A percentile compares a stretch with the other conserved stretches of the same genome.
Conservation (phyloP, 2,113 vertebrate genomes). For the Rhadina sibilatrix region DNA sequence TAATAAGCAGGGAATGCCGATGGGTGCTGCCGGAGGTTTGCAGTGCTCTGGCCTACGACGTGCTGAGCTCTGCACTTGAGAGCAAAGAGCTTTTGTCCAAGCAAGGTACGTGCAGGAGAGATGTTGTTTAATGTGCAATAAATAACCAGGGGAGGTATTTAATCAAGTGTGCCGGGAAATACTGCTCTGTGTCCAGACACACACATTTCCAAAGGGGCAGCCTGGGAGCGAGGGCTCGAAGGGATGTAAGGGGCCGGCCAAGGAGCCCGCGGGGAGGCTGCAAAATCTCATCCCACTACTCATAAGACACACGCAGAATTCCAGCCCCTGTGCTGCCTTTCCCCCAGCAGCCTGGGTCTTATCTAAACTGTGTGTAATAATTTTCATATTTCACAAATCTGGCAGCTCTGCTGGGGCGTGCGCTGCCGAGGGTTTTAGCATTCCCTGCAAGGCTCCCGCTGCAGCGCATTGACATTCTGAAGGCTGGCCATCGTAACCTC, state of each 20-base stretch:
- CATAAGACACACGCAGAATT: background rate
- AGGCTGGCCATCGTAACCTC: constrained; percentile 40
- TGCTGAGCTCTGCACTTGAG: constrained; percentile 33
- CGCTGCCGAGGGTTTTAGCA: background rate
- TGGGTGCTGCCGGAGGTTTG: background rate
- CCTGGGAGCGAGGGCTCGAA: background rate
- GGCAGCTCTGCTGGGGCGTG: background rate
- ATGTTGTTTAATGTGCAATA: constrained; percentile 22
- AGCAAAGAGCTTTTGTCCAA: constrained; percentile 4
- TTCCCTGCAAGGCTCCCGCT: background rate
- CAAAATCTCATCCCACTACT: background rate
- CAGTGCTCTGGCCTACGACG: background rate
- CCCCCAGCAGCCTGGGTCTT: background rate
- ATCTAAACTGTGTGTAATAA: background rate
- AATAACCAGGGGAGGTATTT: constrained; percentile 29
- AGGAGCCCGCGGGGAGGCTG: background rate
- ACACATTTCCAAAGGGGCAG: background rate
- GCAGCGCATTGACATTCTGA: constrained; percentile 20
- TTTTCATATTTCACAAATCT: background rate
- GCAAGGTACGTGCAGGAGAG: background rate
- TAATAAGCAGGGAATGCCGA: background rate
- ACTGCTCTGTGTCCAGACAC: background rate
- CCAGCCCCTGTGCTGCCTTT: background rate
- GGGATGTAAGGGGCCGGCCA: background rate
- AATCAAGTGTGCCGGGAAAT: constrained; percentile 37